Evolutionary conservation across 2,113 vertebrate genomes (phyloP), one percentile per base, ranked within the genome.

Genomic region (Carassius gibelio): DNA sequence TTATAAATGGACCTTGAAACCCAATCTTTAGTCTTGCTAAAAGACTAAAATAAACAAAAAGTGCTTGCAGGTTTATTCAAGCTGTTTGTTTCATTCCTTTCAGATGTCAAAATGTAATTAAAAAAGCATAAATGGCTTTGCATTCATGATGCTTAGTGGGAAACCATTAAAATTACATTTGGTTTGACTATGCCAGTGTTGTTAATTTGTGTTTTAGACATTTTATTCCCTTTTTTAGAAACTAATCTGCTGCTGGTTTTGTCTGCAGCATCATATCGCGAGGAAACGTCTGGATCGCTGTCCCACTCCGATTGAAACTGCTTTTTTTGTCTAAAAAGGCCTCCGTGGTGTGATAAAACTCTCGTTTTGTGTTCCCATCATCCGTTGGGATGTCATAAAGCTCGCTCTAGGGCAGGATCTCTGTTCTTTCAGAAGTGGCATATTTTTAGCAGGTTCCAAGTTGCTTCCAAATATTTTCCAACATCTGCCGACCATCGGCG

Each of bases 401-500:
- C 34, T 52, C 30, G 23, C 79, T 81, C 23, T 5, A 6, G 61
- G 38, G 11, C 77, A 62, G 36, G 34, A 48, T 68, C 61, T 81
- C 62, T 30, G 78, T 30, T 66, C 13, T 17, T 48, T 48, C 78
- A 81, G 62, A 81, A 23, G 15, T 68, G 77, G 34, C 34, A 55
- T 87, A 78, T 89, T 87, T 89, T 85, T 87, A 85, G 88, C 75
- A 85, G 11, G 9, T 86, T 19, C 91, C 89, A 90, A 91, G 92
- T 91, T 91, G 92, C 92, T 90, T 88, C 89, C 91, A 91, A 92
- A 91, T 93, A 90, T 87, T 93, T 92, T 93, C 91, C 91, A 91
- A 90, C 92, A 93, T 93, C 94, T 95, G 93, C 91, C 93, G 90
- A 92, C 91, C 92, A 93, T 95, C 92, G 93, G 86, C 87, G 90